Evolutionary conservation across 1,140 invertebrate species (phyloP).

Genomic region (Phocides pigmalion): DNA sequence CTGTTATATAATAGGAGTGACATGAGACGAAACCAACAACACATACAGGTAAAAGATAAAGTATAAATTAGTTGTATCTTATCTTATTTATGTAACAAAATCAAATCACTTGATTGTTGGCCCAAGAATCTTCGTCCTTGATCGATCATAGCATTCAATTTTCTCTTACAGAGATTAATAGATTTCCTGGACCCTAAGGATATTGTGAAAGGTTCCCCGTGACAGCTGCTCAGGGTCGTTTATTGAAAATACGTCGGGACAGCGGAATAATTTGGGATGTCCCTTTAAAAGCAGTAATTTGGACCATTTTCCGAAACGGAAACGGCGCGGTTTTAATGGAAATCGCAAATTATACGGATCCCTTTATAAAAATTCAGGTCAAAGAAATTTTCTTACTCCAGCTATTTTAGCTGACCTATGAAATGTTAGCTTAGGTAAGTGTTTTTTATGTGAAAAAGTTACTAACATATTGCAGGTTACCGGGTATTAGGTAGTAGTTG

Average conservation of each 20-base stretch:
- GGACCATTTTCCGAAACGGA: slow-evolving; percentile 29
- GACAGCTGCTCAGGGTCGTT: slow-evolving; percentile 17
- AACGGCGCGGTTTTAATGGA: not conserved
- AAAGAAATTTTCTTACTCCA: not conserved
- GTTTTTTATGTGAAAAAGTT: too few relatives aligned
- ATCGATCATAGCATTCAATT: slow-evolving; percentile 14
- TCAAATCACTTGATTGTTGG: not conserved
- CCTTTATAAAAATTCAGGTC: slow-evolving; percentile 6
- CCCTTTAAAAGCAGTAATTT: slow-evolving; percentile 28
- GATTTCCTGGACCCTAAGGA: slow-evolving; percentile 17
- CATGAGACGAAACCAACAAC: too few relatives aligned
- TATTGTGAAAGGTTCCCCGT: slow-evolving; percentile 26
- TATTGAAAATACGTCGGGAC: slow-evolving; percentile 26
- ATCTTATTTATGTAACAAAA: too few relatives aligned
- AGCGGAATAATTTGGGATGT: slow-evolving; percentile 26
- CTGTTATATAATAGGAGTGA: too few relatives aligned
- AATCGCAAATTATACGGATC: slow-evolving; percentile 7
- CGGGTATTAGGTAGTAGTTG: too few relatives aligned
- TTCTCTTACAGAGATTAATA: slow-evolving; percentile 23
- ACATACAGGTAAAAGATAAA: too few relatives aligned
- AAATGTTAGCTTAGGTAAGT: too few relatives aligned
- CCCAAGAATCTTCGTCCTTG: not conserved
- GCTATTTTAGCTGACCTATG: not conserved
- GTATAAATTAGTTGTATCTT: too few relatives aligned
- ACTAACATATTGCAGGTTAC: too few relatives aligned